A percentile compares a stretch with the other conserved stretches of the same genome.
Conservation (phyloP, 2,888 invertebrate species). For the Antheraea yamamai region DNA sequence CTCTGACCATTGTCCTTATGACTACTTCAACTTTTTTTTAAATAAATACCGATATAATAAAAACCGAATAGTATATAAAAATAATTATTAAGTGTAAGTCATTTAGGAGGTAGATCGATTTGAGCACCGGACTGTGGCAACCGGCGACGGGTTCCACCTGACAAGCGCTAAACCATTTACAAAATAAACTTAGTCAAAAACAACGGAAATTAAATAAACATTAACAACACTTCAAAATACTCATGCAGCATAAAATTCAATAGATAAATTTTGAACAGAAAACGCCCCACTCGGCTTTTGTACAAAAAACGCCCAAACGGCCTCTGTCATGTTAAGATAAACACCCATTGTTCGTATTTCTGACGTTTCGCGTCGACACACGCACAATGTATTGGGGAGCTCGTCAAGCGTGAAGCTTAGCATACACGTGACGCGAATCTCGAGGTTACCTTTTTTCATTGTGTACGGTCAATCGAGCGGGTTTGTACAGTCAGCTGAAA, state of each 20-base stretch:
- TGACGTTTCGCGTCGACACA: constrained; percentile 21
- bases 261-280: background rate
- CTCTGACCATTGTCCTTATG: too few relatives aligned
- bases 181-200: background rate
- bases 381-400: constrained; percentile 27
- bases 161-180: background rate
- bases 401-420: constrained; percentile 35
- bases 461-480: constrained; percentile 28
- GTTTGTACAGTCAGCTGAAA: constrained; percentile 22
- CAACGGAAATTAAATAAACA: constrained; percentile 7
- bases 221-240: background rate
- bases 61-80: too few relatives aligned
- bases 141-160: background rate
- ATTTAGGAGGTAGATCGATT: too few relatives aligned
- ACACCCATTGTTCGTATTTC: constrained; percentile 18
- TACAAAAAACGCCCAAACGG: constrained; percentile 4
- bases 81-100: too few relatives aligned
- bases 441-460: constrained; percentile 24
- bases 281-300: constrained; percentile 4
- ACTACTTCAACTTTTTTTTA: too few relatives aligned
- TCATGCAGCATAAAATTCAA: background rate
- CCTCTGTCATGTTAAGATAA: constrained; percentile 5
- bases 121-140: background rate
- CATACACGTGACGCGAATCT: constrained; percentile 30
- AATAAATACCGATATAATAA: too few relatives aligned